These are phyloP conservation scores for Rhinella marina DNA, from an alignment of 2,797 vertebrate genomes.

Conservation along the genomic window DNA sequence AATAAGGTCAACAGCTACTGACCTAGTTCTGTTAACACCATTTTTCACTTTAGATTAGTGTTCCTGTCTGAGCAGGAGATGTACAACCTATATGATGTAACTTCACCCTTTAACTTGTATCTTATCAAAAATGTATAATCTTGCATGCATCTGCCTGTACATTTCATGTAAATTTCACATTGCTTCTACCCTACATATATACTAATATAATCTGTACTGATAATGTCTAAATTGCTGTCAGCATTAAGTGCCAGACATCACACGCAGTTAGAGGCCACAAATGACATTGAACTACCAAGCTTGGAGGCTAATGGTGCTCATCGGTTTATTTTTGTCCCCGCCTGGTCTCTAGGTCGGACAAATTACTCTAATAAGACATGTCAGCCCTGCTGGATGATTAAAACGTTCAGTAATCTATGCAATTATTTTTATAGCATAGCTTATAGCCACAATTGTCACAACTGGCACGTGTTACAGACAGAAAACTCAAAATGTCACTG, in stretches of 20 bases:
- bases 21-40: neutral
- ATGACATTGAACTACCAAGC: constrained; percentile 35
- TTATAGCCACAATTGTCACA: constrained; percentile 35
- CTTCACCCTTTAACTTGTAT: neutral
- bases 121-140: neutral
- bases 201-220: neutral
- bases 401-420: constrained; percentile 40
- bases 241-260: constrained; percentile 8
- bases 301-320: constrained; percentile 1
- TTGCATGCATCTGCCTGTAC: neutral
- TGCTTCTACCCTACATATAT: neutral
- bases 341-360: constrained; percentile 22
- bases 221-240: neutral
- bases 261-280: neutral
- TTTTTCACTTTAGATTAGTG: neutral
- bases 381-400: constrained; percentile 28
- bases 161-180: neutral
- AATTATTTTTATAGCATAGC: constrained; percentile 35
- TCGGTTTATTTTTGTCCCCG: neutral
- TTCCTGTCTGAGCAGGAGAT: neutral
- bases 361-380: constrained; percentile 42
- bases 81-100: neutral
- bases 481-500: constrained; percentile 25
- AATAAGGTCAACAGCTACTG: neutral
- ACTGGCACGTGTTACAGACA: neutral